Base-by-base conservation (phyloP, 64 coral and sea anemone genomes). In the Catalaphyllia jardinei region DNA sequence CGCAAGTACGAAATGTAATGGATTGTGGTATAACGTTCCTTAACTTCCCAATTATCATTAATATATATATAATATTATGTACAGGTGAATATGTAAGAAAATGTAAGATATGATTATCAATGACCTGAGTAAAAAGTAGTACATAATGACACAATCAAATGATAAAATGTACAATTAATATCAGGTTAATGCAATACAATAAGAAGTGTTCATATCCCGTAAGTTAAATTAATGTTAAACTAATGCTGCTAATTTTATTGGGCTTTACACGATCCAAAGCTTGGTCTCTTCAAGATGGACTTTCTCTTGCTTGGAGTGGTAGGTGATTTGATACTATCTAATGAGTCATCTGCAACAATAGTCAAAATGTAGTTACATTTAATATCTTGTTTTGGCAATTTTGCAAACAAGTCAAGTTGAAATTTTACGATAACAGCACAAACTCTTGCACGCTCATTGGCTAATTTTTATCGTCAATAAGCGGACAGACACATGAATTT, bases 211-310 rank as follows among this genome's bases (percentile, higher is more conserved):
- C 28, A 57, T 16, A 57, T 57, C 54, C 15, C 54, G 15, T 25
- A 61, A 50, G n/a, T 14, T 60, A 79, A 79, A 79, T 46, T 46
- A 46, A 46, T 67, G 42, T 24, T 24, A 69, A 27, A 69, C 25
- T 69, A 8, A 69, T 69, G 62, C 35, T 69, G 62, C 24, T 25
- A 7, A 24, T 46, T 86, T 78, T 75, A 96, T 22, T 96, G 94
- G 10, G 91, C 89, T 86, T 93, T 93, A 75, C 94, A 96, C 62
- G 94, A 96, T 64, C 82, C 92, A 79, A 96, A 84, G 39, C 94
- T 96, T 71, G 94, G 94, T 65, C 82, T 90, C 74, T 96, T 96
- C 22, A 93, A 29, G 30, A 86, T 75, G 51, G 88, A 86, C 28
- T 54, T 90, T 75, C 89, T 93, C 29, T 67, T 93, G 55, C 86